These are phyloP conservation scores for Drosophila pruinosa DNA, from an alignment of 1,140 invertebrate genomes.

Conservation along the genomic window DNA sequence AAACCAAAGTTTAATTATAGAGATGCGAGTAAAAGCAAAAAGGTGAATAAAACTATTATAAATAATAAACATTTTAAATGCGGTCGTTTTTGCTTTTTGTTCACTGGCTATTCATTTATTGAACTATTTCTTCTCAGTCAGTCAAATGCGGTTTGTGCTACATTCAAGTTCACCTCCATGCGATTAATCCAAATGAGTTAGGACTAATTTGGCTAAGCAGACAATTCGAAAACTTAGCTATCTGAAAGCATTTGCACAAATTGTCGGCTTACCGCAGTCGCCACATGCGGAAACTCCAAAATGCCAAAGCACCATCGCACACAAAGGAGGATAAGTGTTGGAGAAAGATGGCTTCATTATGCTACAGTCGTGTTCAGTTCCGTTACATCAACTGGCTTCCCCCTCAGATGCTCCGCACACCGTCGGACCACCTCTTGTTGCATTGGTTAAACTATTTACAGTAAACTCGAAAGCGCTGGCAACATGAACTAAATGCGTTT, in stretches of 20 bases:
- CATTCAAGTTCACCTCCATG: conserved; percentile 9
- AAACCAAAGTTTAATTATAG: conserved; percentile 48
- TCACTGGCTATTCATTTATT: neutral
- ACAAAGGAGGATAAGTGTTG: conserved; percentile 5
- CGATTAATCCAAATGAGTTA: conserved; percentile 63
- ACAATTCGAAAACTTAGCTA: conserved; percentile 41
- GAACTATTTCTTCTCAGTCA: neutral
- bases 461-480: conserved; percentile 36
- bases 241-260: conserved; percentile 73
- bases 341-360: conserved; percentile 58
- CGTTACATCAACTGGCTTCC: conserved; percentile 28
- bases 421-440: conserved; percentile 18
- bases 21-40: conserved; percentile 40
- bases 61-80: conserved; percentile 79
- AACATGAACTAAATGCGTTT: conserved; percentile 68
- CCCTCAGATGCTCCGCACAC: too few relatives aligned
- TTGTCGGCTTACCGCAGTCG: conserved; percentile 73
- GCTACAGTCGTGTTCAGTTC: conserved; percentile 48
- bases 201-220: conserved; percentile 61
- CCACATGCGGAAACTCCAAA: conserved; percentile 68
- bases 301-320: conserved; percentile 32
- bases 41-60: conserved; percentile 75
- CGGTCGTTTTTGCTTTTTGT: conserved; percentile 11
- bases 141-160: neutral
- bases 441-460: conserved; percentile 67